These are phyloP conservation scores for Blastobasis adustella DNA, from an alignment of 2,888 invertebrate species.

Conservation along the genomic window DNA sequence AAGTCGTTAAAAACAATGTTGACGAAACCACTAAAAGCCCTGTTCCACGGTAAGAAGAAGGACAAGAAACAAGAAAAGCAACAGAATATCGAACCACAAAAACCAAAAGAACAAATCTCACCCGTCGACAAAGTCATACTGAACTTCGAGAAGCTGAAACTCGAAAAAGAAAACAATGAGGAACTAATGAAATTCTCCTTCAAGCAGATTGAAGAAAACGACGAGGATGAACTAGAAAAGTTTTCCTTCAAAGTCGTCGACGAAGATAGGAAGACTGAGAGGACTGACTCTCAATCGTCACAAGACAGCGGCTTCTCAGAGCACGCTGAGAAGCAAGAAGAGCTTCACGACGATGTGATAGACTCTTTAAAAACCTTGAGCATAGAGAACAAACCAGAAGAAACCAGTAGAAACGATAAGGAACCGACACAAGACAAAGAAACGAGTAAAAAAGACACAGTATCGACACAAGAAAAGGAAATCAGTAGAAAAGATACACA, in stretches of 20 bases:
- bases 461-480: too few relatives aligned
- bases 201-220: not conserved
- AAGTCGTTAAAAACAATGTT: slow-evolving; percentile 36
- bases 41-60: slow-evolving; percentile 23
- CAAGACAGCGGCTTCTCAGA: slow-evolving; percentile 56
- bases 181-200: slow-evolving; percentile 41
- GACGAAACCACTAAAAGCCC: slow-evolving; percentile 10
- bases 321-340: slow-evolving; percentile 6
- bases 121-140: slow-evolving; percentile 29
- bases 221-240: slow-evolving; percentile 7
- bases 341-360: slow-evolving; percentile 7
- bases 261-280: slow-evolving; percentile 29
- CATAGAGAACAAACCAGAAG: slow-evolving; percentile 3
- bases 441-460: too few relatives aligned
- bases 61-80: slow-evolving; percentile 9
- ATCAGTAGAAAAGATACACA: too few relatives aligned
- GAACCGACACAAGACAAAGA: too few relatives aligned
- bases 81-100: slow-evolving; percentile 2
- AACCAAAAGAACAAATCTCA: slow-evolving; percentile 12
- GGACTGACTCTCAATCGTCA: slow-evolving; percentile 49
- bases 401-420: too few relatives aligned
- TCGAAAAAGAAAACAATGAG: slow-evolving; percentile 27
- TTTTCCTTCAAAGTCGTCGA: slow-evolving; percentile 28
- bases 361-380: slow-evolving; percentile 25
- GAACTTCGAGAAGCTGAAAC: slow-evolving; percentile 31